Conservation (phyloP, 35 echinoderm and acorn worm species). For the Ophiothrix spiculata region DNA sequence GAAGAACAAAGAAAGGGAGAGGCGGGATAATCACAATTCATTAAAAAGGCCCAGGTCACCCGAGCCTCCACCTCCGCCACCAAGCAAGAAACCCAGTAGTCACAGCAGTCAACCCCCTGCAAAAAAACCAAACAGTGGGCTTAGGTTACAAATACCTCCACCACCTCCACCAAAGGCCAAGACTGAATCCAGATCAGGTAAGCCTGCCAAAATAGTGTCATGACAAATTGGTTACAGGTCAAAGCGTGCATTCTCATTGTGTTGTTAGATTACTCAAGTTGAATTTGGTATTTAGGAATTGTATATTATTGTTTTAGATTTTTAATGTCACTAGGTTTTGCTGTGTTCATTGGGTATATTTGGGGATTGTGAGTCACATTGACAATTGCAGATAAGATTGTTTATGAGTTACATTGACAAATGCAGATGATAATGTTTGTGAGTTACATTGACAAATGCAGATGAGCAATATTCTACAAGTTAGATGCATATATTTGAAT, state of each 20-base stretch:
- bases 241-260: background rate
- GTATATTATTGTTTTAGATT: background rate
- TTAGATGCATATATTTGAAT: no score
- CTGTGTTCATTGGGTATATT: background rate
- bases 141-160: slow-evolving; percentile 50
- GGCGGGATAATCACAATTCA: slow-evolving; percentile 31
- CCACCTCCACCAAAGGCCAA: slow-evolving; percentile 44
- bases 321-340: background rate
- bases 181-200: slow-evolving; percentile 39
- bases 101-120: slow-evolving; percentile 3
- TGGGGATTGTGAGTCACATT: background rate
- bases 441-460: no score
- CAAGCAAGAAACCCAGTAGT: slow-evolving; percentile 23
- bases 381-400: no score
- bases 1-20: slow-evolving; percentile 71
- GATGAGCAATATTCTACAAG: no score
- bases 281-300: background rate
- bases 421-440: no score
- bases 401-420: no score
- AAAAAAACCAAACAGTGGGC: slow-evolving; percentile 23
- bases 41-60: slow-evolving; percentile 84
- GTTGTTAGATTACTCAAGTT: background rate
- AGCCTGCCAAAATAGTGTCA: background rate
- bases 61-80: slow-evolving; percentile 85
- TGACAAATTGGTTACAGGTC: background rate